A percentile compares a stretch with the other conserved stretches of the same genome.
Conservation (phyloP, 2,113 vertebrate genomes). For the Larimichthys polyactis region DNA sequence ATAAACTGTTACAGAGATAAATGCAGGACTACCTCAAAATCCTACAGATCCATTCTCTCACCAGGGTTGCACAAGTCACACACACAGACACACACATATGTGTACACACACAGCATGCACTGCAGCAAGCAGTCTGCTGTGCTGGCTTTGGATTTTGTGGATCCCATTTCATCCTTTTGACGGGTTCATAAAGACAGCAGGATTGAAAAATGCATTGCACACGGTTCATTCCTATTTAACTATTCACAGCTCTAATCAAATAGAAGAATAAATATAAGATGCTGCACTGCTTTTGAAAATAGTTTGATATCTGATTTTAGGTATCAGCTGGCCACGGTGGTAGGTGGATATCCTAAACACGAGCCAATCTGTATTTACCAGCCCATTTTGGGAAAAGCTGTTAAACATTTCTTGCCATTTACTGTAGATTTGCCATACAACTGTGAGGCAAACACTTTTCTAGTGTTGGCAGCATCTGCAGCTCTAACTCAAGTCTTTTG, state of each 20-base stretch:
- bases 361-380: background rate
- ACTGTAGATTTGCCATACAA: no score
- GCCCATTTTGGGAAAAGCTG: background rate
- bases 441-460: no score
- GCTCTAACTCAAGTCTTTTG: background rate
- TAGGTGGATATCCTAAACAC: background rate
- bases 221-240: conserved; percentile 20
- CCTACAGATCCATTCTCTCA: background rate
- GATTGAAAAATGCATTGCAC: conserved; percentile 25
- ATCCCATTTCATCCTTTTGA: conserved; percentile 32
- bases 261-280: conserved; percentile 10
- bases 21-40: background rate
- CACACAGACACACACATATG: conserved; percentile 1
- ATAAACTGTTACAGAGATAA: conserved; percentile 3
- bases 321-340: background rate
- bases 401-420: no score
- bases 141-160: conserved; percentile 21
- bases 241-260: conserved; percentile 10
- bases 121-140: conserved; percentile 6
- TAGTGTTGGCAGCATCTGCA: no score
- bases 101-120: background rate
- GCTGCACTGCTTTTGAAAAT: conserved; percentile 21
- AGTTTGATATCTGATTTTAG: background rate
- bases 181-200: conserved; percentile 35
- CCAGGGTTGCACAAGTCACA: background rate